Percentiles rank a stretch among this genome's conserved stretches.
These are phyloP conservation scores for Pelusios castaneus DNA, from an alignment of 2,113 vertebrate species.

Conservation along the genomic window DNA sequence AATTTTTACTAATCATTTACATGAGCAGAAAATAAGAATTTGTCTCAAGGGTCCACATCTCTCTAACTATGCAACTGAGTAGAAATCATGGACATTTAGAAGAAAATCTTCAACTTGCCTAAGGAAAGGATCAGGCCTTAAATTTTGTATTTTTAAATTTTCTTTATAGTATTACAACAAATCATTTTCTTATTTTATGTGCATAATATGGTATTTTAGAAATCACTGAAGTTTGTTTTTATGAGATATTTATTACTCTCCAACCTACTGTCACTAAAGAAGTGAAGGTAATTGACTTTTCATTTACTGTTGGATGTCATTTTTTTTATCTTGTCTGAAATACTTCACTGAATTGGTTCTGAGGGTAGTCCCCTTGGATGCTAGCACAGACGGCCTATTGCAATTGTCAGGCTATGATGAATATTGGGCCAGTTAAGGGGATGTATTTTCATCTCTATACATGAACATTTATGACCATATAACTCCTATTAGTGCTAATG, in stretches of 20 bases:
- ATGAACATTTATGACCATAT: conserved; percentile 22
- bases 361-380: not conserved
- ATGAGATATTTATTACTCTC: not conserved
- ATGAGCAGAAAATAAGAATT: not conserved
- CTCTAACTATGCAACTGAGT: not conserved
- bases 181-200: not conserved
- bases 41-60: not conserved
- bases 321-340: conserved; percentile 32
- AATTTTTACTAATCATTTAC: not conserved
- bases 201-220: not conserved
- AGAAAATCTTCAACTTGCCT: not conserved
- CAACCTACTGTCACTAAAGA: not conserved
- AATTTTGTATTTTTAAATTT: not conserved
- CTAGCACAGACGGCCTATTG: not conserved
- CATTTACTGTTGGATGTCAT: conserved; percentile 13
- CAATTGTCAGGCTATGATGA: not conserved
- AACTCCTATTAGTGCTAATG: conserved; percentile 28
- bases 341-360: not conserved
- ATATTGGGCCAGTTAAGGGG: conserved; percentile 31
- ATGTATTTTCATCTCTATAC: not conserved
- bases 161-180: not conserved
- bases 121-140: not conserved
- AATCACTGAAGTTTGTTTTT: conserved; percentile 27
- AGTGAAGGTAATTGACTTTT: conserved; percentile 29
- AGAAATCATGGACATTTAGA: accelerated